Base-by-base conservation (phyloP, 2,888 invertebrate species). In the Morpho helenor region DNA sequence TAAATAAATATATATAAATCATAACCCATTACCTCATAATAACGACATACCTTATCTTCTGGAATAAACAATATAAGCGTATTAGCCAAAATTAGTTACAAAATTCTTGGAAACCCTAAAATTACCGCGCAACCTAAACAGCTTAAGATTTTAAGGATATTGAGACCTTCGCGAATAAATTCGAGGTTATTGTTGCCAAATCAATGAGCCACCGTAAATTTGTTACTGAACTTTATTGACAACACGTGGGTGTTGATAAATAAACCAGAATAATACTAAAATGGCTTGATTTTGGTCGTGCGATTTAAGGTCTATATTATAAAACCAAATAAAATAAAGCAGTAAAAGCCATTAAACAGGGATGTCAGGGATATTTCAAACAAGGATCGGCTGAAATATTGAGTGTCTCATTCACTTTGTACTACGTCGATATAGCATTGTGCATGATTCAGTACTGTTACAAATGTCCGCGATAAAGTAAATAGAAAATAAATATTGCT, bases 121-220 rank as follows among this genome's bases (percentile, higher is more conserved):
- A 31, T 42, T n/a, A 75, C 74, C 80, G 77, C 74, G 67, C 70
- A 62, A 5, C 31, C 31, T 31, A 31, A 31, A 72, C 73, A 72
- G 73, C 76, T 76, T 75, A 75, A 45, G 49, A 70, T 64, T 23
- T 42, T n/a, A 39, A 39, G 57, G 62, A 67, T 63, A 60, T 63
- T 66, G 62, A 66, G 65, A 61, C 66, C 64, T 68, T 66, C 63
- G 62, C 50, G 31, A 64, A 62, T 65, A 61, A 52, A 46, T 39
- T 56, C 49, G 49, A 58, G 63, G 59, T 59, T 55, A 51, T 50
- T 44, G 49, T 61, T 49, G 64, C 59, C 49, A 61, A 55, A 52
- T 64, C 52, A 48, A 62, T 31, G 56, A 62, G 47, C 43, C n/a
- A 51, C 56, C 56, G 59, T 59, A 56, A 59, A 59, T 56, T 56